Base-by-base conservation (phyloP, 2,113 vertebrate species). In the Pygoscelis antarcticus region DNA sequence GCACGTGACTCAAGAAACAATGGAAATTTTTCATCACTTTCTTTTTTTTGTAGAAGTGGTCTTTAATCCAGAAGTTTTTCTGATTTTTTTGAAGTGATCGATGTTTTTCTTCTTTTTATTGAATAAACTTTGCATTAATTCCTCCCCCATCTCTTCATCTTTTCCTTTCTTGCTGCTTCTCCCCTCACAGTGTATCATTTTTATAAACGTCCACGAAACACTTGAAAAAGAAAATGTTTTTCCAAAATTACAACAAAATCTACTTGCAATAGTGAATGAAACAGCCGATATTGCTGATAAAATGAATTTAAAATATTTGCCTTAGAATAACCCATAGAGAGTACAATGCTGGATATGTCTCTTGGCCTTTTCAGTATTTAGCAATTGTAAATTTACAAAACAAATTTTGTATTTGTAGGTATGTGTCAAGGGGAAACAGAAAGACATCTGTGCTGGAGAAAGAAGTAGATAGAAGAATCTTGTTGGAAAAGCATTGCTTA, bases 401-500 rank as follows among this genome's bases (percentile, higher is more conserved):
- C 16, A 61, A 18, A 49, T 25, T 19, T 36, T 44, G 9, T 55
- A 11, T 57, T 60, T 77, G 44, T 52, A 55, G 52, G 29, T 54
- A 64, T 1, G 14, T 42, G 34, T 40, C 49, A 60, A 44, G n/a
- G 36, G 58, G 25, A 74, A 86, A 85, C 5, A 75, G 52, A 76
- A 82, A 82, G 42, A 42, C 14, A 64, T n/a, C 25, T 40, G n/a
- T 77, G 62, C 36, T 83, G 62, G 46, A 62, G 15, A 81, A 34
- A 80, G 60, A 85, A 74, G 47, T 6, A 34, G 23, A 80, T 7
- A 90, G 68, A 77, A 89, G 14, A 34, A 71, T 66, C 27, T n/a
- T n/a, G 40, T n/a, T 91, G 30, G 68, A 40, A 87, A 76, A 75
- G 17, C 27, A 23, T 22, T 87, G 44, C 95, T 98, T 99, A 99